Evolutionary conservation across 2,113 vertebrate species (phyloP).

Genomic region (Pongo abelii): DNA sequence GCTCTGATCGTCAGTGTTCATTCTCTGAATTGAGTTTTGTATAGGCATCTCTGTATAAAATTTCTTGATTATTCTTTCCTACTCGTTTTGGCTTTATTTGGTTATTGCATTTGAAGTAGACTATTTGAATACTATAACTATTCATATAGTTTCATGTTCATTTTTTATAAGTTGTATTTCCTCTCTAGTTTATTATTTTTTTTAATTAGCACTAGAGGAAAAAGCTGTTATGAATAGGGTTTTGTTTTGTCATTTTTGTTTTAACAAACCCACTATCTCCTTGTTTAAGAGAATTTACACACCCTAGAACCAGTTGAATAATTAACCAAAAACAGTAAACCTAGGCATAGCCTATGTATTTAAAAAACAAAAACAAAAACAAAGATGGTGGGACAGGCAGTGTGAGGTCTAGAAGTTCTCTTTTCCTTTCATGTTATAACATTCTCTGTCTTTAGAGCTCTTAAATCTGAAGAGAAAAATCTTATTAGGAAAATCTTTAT

Average conservation of each 20-base stretch:
- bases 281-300: constrained; percentile 32
- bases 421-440: not conserved
- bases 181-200: constrained; percentile 2
- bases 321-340: not conserved
- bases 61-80: constrained; percentile 78
- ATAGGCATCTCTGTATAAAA: constrained; percentile 58
- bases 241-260: not conserved
- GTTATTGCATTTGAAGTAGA: constrained; percentile 70
- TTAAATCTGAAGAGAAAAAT: constrained; percentile 30
- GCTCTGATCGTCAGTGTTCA: constrained; percentile 29
- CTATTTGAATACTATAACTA: constrained; percentile 42
- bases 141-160: not conserved
- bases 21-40: constrained; percentile 78
- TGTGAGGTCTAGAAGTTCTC: not conserved
- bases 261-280: not conserved
- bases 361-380: not conserved
- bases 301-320: constrained; percentile 11
- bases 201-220: not conserved
- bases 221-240: not conserved
- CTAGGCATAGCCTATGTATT: not conserved
- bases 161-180: constrained; percentile 52
- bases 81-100: constrained; percentile 71
- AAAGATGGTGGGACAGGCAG: not conserved
- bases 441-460: not conserved
- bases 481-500: not conserved